Base-by-base conservation (phyloP, 2,888 invertebrate species). In the Eristalis pertinax region DNA sequence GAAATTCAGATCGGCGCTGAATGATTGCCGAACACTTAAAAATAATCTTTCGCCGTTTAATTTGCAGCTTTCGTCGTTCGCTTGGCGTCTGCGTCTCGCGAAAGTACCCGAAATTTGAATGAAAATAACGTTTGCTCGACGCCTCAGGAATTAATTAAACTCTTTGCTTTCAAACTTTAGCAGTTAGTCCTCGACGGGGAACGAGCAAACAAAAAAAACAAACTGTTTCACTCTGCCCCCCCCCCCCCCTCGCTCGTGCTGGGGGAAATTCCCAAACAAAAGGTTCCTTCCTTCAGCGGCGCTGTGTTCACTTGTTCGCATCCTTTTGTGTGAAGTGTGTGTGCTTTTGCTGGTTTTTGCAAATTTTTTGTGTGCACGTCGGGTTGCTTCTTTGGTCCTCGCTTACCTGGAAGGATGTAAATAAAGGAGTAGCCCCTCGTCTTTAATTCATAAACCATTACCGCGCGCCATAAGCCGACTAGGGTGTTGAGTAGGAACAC, bases 81-180 rank as follows among this genome's bases (percentile, higher is more conserved):
- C 4, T 32, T 5, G 35, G 11, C 11, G 35, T 4, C n/a, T n/a
- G n/a, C 7, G 3, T 1, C 43, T 5, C 43, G 2, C 43, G n/a
- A 19, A n/a, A 4, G 15, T 4, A 43, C 4, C n/a, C 19, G 8
- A 19, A 50, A 50, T 50, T 50, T 50, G 32, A 56, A 58, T 56
- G 19, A 68, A 43, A n/a, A 26, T n/a, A 74, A 38, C 32, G 24
- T 50, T 26, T n/a, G 24, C 35, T 50, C n/a, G 26, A 35, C 35
- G 62, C 62, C 63, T 43, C 50, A 13, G 77, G 50, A 77, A 77
- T 77, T 77, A 77, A 77, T 69, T 77, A 69, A 77, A 77, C 62
- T 77, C 76, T 50, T 75, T 68, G 43, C 76, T 43, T 43, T 68
- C 58, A 43, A 76, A 68, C 60, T 68, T 69, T 10, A 11, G 24